phyloP scores from a whole-genome alignment of 1,140 invertebrate species.

The Euwallacea similis region DNA sequence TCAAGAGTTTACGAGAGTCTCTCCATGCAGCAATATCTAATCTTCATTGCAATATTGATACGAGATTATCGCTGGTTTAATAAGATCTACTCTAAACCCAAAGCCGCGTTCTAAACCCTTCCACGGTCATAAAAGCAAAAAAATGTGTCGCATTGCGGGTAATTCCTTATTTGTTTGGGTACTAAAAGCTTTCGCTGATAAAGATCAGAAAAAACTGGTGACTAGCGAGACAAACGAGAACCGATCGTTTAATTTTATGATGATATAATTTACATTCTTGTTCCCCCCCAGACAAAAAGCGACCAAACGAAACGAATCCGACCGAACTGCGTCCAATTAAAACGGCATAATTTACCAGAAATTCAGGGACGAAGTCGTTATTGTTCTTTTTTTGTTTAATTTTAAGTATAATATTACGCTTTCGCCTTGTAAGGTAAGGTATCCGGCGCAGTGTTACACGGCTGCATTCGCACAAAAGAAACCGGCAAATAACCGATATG shows the following conservation, averaged over 20 bases:
- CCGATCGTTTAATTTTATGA: not conserved
- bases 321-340: conserved; percentile 13
- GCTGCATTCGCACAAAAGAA: conserved; percentile 36
- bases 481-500: conserved; percentile 42
- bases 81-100: no score
- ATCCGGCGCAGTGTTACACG: conserved; percentile 20
- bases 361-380: not conserved
- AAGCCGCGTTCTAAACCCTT: no score
- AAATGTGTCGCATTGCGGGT: no score
- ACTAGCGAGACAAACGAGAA: not conserved
- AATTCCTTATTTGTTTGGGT: no score
- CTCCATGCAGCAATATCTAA: no score
- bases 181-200: not conserved
- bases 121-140: no score
- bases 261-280: not conserved
- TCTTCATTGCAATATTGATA: no score
- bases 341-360: conserved; percentile 14
- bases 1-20: no score
- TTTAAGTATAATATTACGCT: conserved; percentile 10
- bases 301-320: not conserved
- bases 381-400: not conserved
- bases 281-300: not conserved
- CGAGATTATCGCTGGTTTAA: no score
- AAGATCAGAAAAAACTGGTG: not conserved
- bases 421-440: conserved; percentile 15